These are phyloP conservation scores for Torymus texanus DNA, from an alignment of 2,888 invertebrate species.

Conservation along the genomic window DNA sequence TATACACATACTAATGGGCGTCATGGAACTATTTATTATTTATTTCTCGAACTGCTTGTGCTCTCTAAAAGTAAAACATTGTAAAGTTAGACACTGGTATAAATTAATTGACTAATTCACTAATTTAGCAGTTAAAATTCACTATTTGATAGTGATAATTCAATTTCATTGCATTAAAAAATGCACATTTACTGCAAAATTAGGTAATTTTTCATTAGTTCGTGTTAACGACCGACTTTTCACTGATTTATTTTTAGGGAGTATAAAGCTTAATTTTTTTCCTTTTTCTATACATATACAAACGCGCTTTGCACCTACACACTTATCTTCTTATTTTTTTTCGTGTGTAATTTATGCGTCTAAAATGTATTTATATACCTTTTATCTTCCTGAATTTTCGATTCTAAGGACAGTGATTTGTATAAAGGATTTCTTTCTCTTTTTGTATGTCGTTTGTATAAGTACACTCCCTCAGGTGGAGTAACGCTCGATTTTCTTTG, in stretches of 20 bases:
- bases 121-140: too few species aligned
- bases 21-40: conserved; percentile 54
- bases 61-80: too few species aligned
- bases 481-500: conserved; percentile 56
- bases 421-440: conserved; percentile 54
- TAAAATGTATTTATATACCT: conserved; percentile 49
- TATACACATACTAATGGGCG: conserved; percentile 51
- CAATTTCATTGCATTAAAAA: too few species aligned
- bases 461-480: conserved; percentile 38
- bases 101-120: too few species aligned
- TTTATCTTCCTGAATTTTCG: conserved; percentile 53
- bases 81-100: too few species aligned
- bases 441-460: conserved; percentile 57
- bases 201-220: too few species aligned
- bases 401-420: conserved; percentile 54
- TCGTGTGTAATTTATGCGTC: conserved; percentile 56
- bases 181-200: too few species aligned
- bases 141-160: too few species aligned
- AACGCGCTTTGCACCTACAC: conserved; percentile 54
- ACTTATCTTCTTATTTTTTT: conserved; percentile 50
- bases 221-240: too few species aligned
- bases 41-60: conserved; percentile 50
- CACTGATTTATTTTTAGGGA: too few species aligned
- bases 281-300: conserved; percentile 46
- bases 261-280: conserved; percentile 46